Percentiles rank a stretch among this genome's conserved stretches.
Evolutionary conservation across 1,140 invertebrate species (phyloP).

Genomic region (Platyscapa corneri): DNA sequence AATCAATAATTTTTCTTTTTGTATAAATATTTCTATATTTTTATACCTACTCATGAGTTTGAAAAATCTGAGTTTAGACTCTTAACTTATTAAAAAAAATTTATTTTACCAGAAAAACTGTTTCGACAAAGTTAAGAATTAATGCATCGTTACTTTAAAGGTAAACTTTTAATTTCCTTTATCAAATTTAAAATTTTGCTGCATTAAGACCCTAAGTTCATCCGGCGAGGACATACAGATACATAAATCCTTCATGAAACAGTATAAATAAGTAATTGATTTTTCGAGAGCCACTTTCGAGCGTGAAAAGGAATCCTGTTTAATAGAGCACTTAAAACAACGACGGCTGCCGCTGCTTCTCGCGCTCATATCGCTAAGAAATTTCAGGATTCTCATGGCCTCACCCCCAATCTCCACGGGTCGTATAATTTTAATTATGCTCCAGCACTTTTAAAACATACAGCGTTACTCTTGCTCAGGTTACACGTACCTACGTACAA

Average conservation of each 20-base stretch:
- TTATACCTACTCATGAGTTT: no score
- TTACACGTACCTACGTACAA: neutral
- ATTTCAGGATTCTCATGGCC: slow-evolving; percentile 53
- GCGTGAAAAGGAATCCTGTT: slow-evolving; percentile 35
- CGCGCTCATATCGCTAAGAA: slow-evolving; percentile 44
- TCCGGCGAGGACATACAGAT: neutral
- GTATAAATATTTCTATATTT: no score
- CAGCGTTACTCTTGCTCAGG: neutral
- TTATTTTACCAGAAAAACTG: neutral
- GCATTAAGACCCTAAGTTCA: neutral
- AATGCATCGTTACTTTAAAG: neutral
- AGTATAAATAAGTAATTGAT: slow-evolving; percentile 51
- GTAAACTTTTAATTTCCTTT: slow-evolving; percentile 17
- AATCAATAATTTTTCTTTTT: no score
- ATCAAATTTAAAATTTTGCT: slow-evolving; percentile 38
- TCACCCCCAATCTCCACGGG: neutral
- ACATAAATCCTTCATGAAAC: slow-evolving; percentile 13
- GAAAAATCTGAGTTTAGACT: no score
- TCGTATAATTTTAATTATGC: slow-evolving; percentile 57
- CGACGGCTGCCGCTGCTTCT: neutral
- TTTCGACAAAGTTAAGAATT: neutral
- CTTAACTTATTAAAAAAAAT: no score
- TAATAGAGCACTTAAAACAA: slow-evolving; percentile 46
- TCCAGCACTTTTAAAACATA: slow-evolving; percentile 52
- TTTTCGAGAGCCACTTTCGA: slow-evolving; percentile 39